Evolutionary conservation across 2,888 invertebrate species (phyloP).

Genomic region (Odontocolon sp.): DNA sequence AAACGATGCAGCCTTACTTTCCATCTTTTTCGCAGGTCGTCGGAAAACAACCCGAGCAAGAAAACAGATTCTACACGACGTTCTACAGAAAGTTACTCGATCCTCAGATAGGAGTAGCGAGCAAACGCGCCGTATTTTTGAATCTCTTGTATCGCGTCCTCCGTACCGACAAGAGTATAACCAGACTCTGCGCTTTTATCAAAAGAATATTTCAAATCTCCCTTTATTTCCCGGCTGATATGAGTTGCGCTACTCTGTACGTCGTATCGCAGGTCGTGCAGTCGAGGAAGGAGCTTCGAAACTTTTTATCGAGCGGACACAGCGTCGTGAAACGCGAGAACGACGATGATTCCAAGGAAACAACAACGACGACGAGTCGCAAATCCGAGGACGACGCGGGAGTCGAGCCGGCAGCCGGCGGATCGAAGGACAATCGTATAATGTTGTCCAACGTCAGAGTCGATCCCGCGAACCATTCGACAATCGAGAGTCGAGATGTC

Average conservation of each 20-base stretch:
- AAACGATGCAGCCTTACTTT: neutral
- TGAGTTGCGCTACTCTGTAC: constrained; percentile 92
- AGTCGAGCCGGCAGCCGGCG: constrained; percentile 64
- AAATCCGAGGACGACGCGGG: constrained; percentile 61
- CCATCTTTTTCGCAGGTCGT: constrained; percentile 67
- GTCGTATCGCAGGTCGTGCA: constrained; percentile 86
- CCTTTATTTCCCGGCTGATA: constrained; percentile 88
- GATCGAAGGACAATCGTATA: constrained; percentile 64
- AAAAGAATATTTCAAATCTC: constrained; percentile 91
- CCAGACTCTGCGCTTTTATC: constrained; percentile 90
- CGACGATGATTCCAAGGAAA: constrained; percentile 16
- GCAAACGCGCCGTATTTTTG: constrained; percentile 90
- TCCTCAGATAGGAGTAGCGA: constrained; percentile 86
- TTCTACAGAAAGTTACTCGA: constrained; percentile 94
- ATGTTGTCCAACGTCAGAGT: constrained; percentile 67
- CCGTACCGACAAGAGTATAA: constrained; percentile 87
- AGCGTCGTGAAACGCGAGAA: constrained; percentile 59
- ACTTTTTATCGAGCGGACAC: constrained; percentile 60
- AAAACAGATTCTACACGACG: constrained; percentile 90
- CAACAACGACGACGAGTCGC: constrained; percentile 1
- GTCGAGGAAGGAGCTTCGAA: constrained; percentile 64
- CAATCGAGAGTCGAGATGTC: constrained; percentile 51
- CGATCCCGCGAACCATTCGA: constrained; percentile 24
- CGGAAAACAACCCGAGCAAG: constrained; percentile 70
- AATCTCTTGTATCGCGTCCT: constrained; percentile 94